These are phyloP conservation scores for Andrena flavipes DNA, from an alignment of 2,888 invertebrate genomes.

Conservation along the genomic window DNA sequence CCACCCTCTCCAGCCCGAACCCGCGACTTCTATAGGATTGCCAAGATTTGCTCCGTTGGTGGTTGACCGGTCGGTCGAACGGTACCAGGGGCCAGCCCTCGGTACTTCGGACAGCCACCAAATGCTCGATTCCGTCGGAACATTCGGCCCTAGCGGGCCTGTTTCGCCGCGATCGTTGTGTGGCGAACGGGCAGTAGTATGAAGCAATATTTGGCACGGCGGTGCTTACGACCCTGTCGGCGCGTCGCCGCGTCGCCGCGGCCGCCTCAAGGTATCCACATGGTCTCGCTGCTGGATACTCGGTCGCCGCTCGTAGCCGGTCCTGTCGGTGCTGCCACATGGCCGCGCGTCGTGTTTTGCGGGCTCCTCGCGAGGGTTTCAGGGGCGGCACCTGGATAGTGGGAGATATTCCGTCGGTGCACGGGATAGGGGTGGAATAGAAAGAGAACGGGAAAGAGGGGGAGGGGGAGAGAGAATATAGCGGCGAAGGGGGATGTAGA, in stretches of 20 bases:
- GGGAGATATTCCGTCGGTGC: conserved; percentile 42
- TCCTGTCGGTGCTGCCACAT: conserved; percentile 81
- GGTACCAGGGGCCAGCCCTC: no score
- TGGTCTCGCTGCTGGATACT: conserved; percentile 67
- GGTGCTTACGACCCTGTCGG: conserved; percentile 51
- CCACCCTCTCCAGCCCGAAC: background rate
- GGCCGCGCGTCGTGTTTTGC: conserved; percentile 74
- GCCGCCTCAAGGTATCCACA: conserved; percentile 75
- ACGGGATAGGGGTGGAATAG: conserved; percentile 31
- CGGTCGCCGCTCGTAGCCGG: conserved; percentile 61
- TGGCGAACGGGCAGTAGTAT: no score
- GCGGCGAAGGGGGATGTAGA: conserved; percentile 21
- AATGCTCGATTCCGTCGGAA: no score
- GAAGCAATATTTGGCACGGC: no score
- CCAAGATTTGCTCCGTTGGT: no score
- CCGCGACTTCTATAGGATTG: no score
- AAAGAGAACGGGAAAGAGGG: conserved; percentile 12
- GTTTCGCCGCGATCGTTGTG: background rate
- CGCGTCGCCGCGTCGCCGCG: conserved; percentile 58
- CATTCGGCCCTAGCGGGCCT: no score
- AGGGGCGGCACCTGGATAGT: conserved; percentile 72
- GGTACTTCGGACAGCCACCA: no score
- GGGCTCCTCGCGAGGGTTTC: conserved; percentile 68
- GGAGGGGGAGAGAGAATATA: background rate
- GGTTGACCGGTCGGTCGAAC: no score